phyloP scores from a whole-genome alignment of 2,888 invertebrate species.

The Drosophila barbarae region DNA sequence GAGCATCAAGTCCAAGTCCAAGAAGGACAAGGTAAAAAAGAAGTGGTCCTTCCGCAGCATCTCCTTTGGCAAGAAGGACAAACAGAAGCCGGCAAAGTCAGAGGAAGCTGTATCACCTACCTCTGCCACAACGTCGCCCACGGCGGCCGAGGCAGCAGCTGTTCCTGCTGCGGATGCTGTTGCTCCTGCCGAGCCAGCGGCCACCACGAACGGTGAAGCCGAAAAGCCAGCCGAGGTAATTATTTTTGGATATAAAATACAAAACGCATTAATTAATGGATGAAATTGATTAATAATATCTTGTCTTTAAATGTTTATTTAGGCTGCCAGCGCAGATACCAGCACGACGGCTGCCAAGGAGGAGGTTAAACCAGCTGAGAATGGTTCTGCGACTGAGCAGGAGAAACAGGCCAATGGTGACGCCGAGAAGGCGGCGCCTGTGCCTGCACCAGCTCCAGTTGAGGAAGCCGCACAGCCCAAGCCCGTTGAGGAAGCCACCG shows the following conservation, averaged over 20 bases:
- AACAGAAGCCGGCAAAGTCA: slow-evolving; percentile 89
- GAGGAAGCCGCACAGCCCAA: slow-evolving; percentile 58
- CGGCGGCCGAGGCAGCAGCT: slow-evolving; percentile 43
- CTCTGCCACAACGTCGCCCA: slow-evolving; percentile 50
- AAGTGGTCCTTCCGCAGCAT: slow-evolving; percentile 94
- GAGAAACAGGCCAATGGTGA: slow-evolving; percentile 66
- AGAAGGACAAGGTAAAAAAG: slow-evolving; percentile 89
- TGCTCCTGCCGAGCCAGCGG: slow-evolving; percentile 46
- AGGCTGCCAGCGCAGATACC: slow-evolving; percentile 10
- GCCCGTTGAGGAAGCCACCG: slow-evolving; percentile 43
- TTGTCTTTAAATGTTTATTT: background rate
- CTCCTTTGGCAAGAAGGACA: slow-evolving; percentile 93
- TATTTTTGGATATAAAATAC: background rate
- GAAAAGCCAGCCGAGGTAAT: slow-evolving; percentile 85
- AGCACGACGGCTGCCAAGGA: slow-evolving; percentile 45
- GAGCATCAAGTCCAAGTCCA: slow-evolving; percentile 82
- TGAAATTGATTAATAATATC: too few relatives aligned
- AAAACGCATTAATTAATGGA: background rate
- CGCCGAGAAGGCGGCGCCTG: slow-evolving; percentile 48
- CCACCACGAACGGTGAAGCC: slow-evolving; percentile 81
- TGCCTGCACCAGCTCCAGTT: slow-evolving; percentile 42
- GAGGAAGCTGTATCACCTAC: slow-evolving; percentile 80
- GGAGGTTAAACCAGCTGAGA: slow-evolving; percentile 61
- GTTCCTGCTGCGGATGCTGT: slow-evolving; percentile 26
- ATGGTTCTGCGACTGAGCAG: slow-evolving; percentile 66